Evolutionary conservation across 2,113 vertebrate species (phyloP).

Genomic region (Etia nguti): DNA sequence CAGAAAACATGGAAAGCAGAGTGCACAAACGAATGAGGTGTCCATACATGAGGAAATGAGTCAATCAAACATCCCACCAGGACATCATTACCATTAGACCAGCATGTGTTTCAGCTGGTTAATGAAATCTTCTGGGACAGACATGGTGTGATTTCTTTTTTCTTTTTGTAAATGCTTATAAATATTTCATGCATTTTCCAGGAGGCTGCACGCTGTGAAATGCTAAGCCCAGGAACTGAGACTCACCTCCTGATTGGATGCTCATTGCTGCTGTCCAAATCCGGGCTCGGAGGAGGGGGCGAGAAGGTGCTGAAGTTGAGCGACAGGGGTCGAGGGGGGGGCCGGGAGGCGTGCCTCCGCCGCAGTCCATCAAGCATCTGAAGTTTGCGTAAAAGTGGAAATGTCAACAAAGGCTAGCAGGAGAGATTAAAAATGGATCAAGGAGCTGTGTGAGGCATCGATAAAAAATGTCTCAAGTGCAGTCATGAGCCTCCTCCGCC

Average conservation of each 20-base stretch:
- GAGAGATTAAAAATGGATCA: background rate
- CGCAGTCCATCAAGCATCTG: conserved; percentile 76
- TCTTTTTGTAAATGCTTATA: conserved; percentile 2
- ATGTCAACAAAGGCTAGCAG: background rate
- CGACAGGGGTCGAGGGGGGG: conserved; percentile 66
- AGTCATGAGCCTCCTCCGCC: background rate
- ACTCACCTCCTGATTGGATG: conserved; percentile 76
- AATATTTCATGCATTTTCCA: conserved; percentile 40
- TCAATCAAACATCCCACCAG: conserved; percentile 19
- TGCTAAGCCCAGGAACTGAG: conserved; percentile 24
- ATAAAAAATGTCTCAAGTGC: background rate
- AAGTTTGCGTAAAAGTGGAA: background rate
- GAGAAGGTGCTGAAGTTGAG: conserved; percentile 76
- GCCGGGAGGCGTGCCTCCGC: conserved; percentile 64
- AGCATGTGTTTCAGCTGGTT: conserved; percentile 7
- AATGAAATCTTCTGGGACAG: conserved; percentile 13
- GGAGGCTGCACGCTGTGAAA: conserved; percentile 25
- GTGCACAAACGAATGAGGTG: background rate
- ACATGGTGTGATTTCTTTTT: background rate
- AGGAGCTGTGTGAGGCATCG: background rate
- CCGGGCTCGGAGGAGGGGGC: conserved; percentile 66
- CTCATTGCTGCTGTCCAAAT: conserved; percentile 68
- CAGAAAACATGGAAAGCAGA: background rate
- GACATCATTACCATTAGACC: conserved; percentile 9
- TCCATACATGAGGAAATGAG: background rate